These are phyloP conservation scores for Lithobates pipiens DNA, from an alignment of 2,797 vertebrate genomes.

Conservation along the genomic window DNA sequence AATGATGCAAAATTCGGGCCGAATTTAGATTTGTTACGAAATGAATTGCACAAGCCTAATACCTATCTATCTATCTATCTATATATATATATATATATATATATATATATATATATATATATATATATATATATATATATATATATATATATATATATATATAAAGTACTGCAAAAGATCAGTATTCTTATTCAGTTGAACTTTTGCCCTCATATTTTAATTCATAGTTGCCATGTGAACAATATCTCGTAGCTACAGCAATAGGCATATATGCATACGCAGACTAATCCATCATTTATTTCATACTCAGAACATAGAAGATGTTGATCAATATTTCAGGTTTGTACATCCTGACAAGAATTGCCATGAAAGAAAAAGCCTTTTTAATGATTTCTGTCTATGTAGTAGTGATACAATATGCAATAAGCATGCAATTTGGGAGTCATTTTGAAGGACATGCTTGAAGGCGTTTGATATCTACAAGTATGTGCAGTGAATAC, in stretches of 20 bases:
- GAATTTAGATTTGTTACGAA: too few relatives aligned
- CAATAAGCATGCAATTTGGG: slow-evolving; percentile 51
- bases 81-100: too few relatives aligned
- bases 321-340: slow-evolving; percentile 52
- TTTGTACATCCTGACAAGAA: slow-evolving; percentile 54
- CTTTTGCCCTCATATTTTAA: background rate
- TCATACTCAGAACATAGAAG: slow-evolving; percentile 45
- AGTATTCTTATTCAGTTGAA: background rate
- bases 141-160: too few relatives aligned
- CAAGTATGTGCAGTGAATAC: slow-evolving; percentile 42
- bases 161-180: too few relatives aligned
- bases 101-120: too few relatives aligned
- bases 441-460: slow-evolving; percentile 56
- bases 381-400: slow-evolving; percentile 51
- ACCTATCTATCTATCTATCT: too few relatives aligned
- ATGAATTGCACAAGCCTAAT: too few relatives aligned
- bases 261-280: slow-evolving; percentile 33
- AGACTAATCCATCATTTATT: slow-evolving; percentile 46
- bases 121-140: too few relatives aligned
- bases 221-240: background rate
- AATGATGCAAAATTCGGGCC: too few relatives aligned
- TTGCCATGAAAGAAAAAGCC: slow-evolving; percentile 50
- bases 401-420: slow-evolving; percentile 55
- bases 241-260: slow-evolving; percentile 22
- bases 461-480: slow-evolving; percentile 54